Percentiles rank a stretch among this genome's conserved stretches.
phyloP scores from a whole-genome alignment of 2,113 vertebrate genomes.

The Pachypanchax playfairii region DNA sequence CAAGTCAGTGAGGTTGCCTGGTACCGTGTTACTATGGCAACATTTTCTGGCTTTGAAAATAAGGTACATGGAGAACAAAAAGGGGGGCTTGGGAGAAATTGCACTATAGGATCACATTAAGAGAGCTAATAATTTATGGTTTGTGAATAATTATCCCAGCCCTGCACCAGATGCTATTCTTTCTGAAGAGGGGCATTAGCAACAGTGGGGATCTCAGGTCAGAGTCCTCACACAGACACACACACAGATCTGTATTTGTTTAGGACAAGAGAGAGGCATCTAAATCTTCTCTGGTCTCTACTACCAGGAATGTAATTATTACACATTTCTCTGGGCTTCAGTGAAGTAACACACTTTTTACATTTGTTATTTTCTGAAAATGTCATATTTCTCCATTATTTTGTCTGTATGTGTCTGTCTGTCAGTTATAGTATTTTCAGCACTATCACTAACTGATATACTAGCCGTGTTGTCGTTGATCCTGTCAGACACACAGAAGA shows the following conservation, averaged over 20 bases:
- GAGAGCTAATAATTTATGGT: constrained; percentile 63
- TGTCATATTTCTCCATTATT: neutral
- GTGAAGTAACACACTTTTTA: neutral
- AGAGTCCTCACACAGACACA: neutral
- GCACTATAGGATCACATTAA: constrained; percentile 51
- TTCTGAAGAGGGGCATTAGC: constrained; percentile 35
- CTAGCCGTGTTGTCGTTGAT: neutral
- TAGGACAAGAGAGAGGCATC: neutral
- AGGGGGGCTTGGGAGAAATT: constrained; percentile 55
- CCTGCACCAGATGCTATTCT: constrained; percentile 29
- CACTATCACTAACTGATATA: too few species aligned
- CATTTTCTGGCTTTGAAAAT: constrained; percentile 80
- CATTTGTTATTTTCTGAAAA: neutral
- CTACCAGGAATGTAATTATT: neutral
- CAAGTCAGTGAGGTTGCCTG: constrained; percentile 79
- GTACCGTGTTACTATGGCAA: constrained; percentile 82
- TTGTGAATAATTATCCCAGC: constrained; percentile 35
- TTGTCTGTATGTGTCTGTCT: neutral
- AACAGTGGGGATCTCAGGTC: constrained; percentile 13
- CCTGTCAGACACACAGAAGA: neutral
- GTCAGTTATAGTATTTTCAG: too few species aligned
- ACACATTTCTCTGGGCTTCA: neutral
- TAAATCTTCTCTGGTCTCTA: neutral
- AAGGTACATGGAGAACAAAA: constrained; percentile 65
- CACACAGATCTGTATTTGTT: constrained; percentile 8